Evolutionary conservation across 2,888 invertebrate species (phyloP).

Genomic region (Nemurella pictetii): DNA sequence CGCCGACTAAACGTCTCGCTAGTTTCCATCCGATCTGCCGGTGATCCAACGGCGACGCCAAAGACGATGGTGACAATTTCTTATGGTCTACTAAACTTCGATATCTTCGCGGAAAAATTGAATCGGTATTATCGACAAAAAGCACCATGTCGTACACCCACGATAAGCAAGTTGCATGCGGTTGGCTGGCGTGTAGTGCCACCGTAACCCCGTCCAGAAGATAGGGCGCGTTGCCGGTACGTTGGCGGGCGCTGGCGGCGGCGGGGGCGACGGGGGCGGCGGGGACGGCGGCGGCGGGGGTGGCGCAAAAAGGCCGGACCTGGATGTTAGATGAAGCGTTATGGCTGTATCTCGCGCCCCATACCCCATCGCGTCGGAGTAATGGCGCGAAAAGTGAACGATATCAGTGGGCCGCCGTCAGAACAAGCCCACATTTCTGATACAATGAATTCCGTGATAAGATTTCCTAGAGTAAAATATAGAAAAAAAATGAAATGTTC

Average conservation of each 20-base stretch:
- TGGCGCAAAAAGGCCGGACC: slow-evolving; percentile 30
- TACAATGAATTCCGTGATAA: slow-evolving; percentile 40
- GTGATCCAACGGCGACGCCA: neutral
- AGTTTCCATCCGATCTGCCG: neutral
- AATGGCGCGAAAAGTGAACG: slow-evolving; percentile 41
- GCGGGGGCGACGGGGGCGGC: slow-evolving; percentile 20
- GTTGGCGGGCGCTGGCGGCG: slow-evolving; percentile 37
- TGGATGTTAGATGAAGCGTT: slow-evolving; percentile 38
- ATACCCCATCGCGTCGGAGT: slow-evolving; percentile 35
- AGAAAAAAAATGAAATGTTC: slow-evolving; percentile 36
- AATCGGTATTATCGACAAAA: slow-evolving; percentile 26
- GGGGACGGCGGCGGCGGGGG: slow-evolving; percentile 32
- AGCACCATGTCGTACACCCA: slow-evolving; percentile 4
- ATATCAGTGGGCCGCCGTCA: slow-evolving; percentile 34
- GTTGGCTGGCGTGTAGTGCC: neutral
- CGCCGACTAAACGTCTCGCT: neutral
- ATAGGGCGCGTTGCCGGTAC: neutral
- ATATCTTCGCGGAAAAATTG: slow-evolving; percentile 23
- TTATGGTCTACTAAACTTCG: slow-evolving; percentile 12
- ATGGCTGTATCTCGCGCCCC: slow-evolving; percentile 30
- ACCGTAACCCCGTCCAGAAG: neutral
- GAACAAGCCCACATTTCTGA: slow-evolving; percentile 35
- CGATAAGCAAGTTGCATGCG: slow-evolving; percentile 45
- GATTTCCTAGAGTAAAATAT: slow-evolving; percentile 32
- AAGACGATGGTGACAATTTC: slow-evolving; percentile 14